phyloP scores from a whole-genome alignment of 2,888 invertebrate genomes.

The Cantharis rufa region DNA sequence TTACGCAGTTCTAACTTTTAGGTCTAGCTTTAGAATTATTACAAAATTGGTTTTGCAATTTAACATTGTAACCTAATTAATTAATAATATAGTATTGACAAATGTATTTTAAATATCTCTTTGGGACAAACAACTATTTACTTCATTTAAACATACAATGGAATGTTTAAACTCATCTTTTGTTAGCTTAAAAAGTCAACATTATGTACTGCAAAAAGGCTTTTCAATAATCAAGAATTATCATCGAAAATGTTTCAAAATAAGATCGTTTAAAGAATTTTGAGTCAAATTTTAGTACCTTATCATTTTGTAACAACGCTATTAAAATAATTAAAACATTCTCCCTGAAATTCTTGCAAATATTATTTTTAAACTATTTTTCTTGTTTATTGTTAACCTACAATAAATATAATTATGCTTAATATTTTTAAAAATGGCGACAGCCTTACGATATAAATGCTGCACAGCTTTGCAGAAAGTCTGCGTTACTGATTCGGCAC shows the following conservation, averaged over 20 bases:
- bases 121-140: slow-evolving; percentile 33
- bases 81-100: slow-evolving; percentile 49
- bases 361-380: slow-evolving; percentile 28
- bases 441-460: slow-evolving; percentile 49
- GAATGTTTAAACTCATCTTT: slow-evolving; percentile 49
- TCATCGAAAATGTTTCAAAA: slow-evolving; percentile 10
- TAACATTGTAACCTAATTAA: slow-evolving; percentile 27
- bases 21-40: slow-evolving; percentile 54
- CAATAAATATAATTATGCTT: slow-evolving; percentile 40
- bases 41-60: slow-evolving; percentile 44
- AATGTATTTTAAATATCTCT: slow-evolving; percentile 45
- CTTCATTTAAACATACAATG: slow-evolving; percentile 40
- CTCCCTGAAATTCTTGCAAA: slow-evolving; percentile 3
- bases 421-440: slow-evolving; percentile 51
- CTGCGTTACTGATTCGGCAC: slow-evolving; percentile 42
- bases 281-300: not conserved
- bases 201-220: slow-evolving; percentile 21
- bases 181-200: slow-evolving; percentile 23
- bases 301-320: not conserved
- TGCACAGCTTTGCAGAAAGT: slow-evolving; percentile 38
- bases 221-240: slow-evolving; percentile 4
- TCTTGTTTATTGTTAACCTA: slow-evolving; percentile 25
- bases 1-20: slow-evolving; percentile 49
- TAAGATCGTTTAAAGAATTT: not conserved
- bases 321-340: slow-evolving; percentile 2